A percentile compares a stretch with the other conserved stretches of the same genome.
phyloP scores from a whole-genome alignment of 2,888 invertebrate genomes.

The Rhorus exstirpatorius region DNA sequence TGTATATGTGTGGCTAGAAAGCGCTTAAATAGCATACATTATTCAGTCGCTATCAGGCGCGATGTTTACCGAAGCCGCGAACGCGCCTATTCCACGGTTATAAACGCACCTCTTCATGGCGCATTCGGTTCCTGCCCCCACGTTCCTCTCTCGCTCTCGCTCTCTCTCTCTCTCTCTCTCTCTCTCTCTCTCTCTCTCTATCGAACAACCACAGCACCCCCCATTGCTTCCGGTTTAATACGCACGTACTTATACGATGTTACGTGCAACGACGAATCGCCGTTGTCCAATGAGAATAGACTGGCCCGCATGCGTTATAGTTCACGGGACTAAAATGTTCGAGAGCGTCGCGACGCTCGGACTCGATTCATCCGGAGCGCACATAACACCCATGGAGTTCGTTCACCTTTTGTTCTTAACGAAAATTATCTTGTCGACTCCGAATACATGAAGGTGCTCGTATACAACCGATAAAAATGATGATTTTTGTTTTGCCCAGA shows the following conservation, averaged over 20 bases:
- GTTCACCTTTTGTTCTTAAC: constrained; percentile 18
- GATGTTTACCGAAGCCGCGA: constrained; percentile 82
- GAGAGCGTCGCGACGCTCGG: constrained; percentile 35
- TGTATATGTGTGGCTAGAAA: constrained; percentile 53
- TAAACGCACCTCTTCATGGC: constrained; percentile 79
- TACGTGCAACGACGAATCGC: constrained; percentile 69
- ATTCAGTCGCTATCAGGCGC: constrained; percentile 82
- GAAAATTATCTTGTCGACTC: neutral
- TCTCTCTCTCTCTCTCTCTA: constrained; percentile 20
- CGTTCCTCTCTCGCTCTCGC: constrained; percentile 31
- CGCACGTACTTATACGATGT: constrained; percentile 57
- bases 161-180: constrained; percentile 30
- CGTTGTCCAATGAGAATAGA: constrained; percentile 63
- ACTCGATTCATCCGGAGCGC: neutral
- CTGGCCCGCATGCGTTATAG: constrained; percentile 64
- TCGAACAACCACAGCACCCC: constrained; percentile 47
- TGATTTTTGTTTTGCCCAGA: too few species aligned
- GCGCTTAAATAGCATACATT: constrained; percentile 83
- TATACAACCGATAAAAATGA: too few species aligned
- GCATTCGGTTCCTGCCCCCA: constrained; percentile 77
- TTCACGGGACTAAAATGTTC: constrained; percentile 40
- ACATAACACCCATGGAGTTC: neutral
- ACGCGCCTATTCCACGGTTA: constrained; percentile 65
- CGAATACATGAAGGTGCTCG: too few species aligned
- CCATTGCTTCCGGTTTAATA: constrained; percentile 65